Percentiles rank a stretch among this genome's conserved stretches.
Evolutionary conservation across 2,888 invertebrate species (phyloP).

Genomic region (Conus canariensis): DNA sequence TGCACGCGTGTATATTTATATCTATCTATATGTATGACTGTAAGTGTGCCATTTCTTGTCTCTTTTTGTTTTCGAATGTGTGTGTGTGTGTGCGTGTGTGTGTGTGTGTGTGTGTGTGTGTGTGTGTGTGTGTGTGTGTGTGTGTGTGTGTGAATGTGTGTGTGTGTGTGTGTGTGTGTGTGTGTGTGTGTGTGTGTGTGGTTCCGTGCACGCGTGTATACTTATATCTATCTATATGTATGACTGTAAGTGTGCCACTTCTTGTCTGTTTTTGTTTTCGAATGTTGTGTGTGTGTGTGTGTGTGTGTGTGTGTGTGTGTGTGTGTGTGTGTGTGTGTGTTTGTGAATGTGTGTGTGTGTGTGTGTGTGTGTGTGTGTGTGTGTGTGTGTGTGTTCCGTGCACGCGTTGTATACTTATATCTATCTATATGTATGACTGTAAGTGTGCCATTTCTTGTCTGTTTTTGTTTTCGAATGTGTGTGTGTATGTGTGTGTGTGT

Average conservation of each 20-base stretch:
- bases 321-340: no score
- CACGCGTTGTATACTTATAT: background rate
- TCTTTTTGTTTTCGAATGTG: background rate
- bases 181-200: background rate
- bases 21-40: background rate
- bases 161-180: background rate
- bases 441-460: background rate
- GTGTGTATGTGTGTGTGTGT: background rate
- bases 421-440: background rate
- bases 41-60: background rate
- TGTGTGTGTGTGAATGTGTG: background rate
- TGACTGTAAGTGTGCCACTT: background rate
- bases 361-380: conserved; percentile 1
- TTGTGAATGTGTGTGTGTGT: background rate
- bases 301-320: no score
- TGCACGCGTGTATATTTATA: background rate
- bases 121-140: no score
- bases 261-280: background rate
- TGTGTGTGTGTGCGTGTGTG: background rate
- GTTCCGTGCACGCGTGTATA: background rate
- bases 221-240: background rate
- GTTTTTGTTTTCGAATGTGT: background rate
- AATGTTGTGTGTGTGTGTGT: background rate
- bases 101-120: no score
- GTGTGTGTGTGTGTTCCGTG: background rate